Evolutionary conservation across 2,113 vertebrate genomes (phyloP).

Genomic region (Phasianus colchicus): DNA sequence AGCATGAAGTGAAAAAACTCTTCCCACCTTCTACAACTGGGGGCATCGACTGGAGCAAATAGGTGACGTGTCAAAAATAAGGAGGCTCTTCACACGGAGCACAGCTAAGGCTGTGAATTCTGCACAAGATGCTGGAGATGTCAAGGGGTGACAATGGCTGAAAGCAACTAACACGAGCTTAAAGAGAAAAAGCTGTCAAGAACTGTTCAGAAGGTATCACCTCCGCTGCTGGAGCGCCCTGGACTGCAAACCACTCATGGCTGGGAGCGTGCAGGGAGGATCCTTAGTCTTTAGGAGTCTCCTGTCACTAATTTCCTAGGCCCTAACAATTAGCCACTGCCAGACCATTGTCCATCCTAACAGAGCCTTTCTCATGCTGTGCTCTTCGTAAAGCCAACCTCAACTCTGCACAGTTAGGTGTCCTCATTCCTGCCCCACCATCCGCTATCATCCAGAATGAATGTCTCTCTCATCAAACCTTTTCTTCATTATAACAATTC

Average conservation of each 20-base stretch:
- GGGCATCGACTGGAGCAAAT: not conserved
- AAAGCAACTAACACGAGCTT: not conserved
- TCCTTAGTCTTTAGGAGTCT: not conserved
- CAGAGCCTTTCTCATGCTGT: not conserved
- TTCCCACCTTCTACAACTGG: not conserved
- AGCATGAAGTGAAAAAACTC: not conserved
- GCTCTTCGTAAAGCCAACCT: not conserved
- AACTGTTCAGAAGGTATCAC: not conserved
- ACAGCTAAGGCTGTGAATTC: not conserved
- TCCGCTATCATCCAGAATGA: not conserved
- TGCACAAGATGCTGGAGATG: not conserved
- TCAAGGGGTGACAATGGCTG: not conserved
- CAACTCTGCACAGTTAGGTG: too few species aligned
- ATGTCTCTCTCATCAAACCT: not conserved
- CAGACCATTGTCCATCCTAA: not conserved
- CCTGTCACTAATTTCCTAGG: not conserved
- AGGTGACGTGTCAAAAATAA: not conserved
- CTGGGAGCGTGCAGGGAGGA: not conserved
- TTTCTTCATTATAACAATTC: not conserved
- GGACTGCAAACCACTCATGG: not conserved
- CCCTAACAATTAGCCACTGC: not conserved
- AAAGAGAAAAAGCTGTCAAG: constrained; percentile 3
- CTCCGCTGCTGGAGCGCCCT: not conserved
- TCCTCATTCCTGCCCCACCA: fast-evolving
- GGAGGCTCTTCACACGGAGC: not conserved